phyloP scores from a whole-genome alignment of 2,797 vertebrate genomes.

The Microcaecilia unicolor region DNA sequence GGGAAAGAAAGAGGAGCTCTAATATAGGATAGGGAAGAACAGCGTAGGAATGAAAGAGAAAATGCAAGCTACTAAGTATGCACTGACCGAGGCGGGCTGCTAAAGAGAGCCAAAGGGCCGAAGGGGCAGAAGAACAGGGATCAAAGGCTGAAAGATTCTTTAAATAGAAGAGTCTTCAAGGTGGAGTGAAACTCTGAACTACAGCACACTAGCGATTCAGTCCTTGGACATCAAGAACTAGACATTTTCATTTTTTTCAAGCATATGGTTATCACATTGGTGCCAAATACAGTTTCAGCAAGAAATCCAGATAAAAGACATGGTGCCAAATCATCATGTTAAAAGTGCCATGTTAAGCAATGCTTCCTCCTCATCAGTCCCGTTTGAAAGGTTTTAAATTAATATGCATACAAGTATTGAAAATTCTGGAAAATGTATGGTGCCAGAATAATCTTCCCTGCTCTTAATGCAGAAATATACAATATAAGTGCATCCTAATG shows the following conservation, averaged over 20 bases:
- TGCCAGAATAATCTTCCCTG: too few species aligned
- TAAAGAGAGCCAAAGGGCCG: too few species aligned
- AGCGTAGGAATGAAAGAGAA: too few species aligned
- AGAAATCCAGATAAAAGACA: background rate
- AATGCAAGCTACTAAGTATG: too few species aligned
- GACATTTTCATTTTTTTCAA: slow-evolving; percentile 1
- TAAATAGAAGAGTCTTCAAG: too few species aligned
- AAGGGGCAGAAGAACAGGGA: too few species aligned
- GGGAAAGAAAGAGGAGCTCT: too few species aligned
- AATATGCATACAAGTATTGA: slow-evolving; percentile 22
- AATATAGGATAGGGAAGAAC: too few species aligned
- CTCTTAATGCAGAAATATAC: slow-evolving; percentile 62
- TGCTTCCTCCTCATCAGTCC: background rate
- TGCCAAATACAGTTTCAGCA: background rate
- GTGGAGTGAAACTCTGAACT: too few species aligned
- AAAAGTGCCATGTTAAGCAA: accelerated
- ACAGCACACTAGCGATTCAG: background rate
- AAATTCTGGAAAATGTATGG: too few species aligned
- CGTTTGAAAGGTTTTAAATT: slow-evolving; percentile 11
- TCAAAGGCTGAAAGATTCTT: too few species aligned
- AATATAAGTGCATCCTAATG: slow-evolving; percentile 53
- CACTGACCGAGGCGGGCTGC: too few species aligned
- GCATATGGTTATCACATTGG: background rate
- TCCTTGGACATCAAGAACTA: background rate
- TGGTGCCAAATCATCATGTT: background rate